Conservation (phyloP, 2,888 invertebrate genomes). For the Pandemis heparana region DNA sequence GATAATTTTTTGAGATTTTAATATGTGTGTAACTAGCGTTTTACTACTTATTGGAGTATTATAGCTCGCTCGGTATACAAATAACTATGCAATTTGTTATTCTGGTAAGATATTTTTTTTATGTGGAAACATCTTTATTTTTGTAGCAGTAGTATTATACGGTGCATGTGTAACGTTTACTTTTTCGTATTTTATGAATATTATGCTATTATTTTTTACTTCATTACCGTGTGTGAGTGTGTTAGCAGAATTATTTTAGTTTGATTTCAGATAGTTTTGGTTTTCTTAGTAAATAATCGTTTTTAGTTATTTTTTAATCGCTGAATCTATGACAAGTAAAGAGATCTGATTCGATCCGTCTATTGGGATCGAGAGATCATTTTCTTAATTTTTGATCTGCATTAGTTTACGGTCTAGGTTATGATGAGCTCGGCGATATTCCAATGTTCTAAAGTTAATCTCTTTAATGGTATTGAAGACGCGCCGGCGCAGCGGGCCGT, state of each 20-base stretch:
- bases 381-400: conserved; percentile 76
- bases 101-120: conserved; percentile 83
- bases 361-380: conserved; percentile 59
- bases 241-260: conserved; percentile 85
- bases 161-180: conserved; percentile 83
- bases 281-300: conserved; percentile 81
- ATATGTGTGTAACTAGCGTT: conserved; percentile 59
- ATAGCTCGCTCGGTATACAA: conserved; percentile 78
- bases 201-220: conserved; percentile 79
- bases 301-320: conserved; percentile 77
- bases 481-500: conserved; percentile 61
- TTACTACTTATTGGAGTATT: conserved; percentile 78
- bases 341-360: conserved; percentile 84
- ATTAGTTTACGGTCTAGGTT: conserved; percentile 71
- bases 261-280: conserved; percentile 77
- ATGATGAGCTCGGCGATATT: conserved; percentile 78
- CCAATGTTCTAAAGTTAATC: conserved; percentile 65
- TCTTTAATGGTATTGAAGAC: conserved; percentile 72
- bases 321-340: conserved; percentile 86
- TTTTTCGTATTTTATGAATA: conserved; percentile 77
- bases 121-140: conserved; percentile 81
- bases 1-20: conserved; percentile 73
- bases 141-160: conserved; percentile 81
- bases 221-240: conserved; percentile 84
- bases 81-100: conserved; percentile 83